Base-by-base conservation (phyloP, 1,140 invertebrate genomes). In the Zaprionus inermis region DNA sequence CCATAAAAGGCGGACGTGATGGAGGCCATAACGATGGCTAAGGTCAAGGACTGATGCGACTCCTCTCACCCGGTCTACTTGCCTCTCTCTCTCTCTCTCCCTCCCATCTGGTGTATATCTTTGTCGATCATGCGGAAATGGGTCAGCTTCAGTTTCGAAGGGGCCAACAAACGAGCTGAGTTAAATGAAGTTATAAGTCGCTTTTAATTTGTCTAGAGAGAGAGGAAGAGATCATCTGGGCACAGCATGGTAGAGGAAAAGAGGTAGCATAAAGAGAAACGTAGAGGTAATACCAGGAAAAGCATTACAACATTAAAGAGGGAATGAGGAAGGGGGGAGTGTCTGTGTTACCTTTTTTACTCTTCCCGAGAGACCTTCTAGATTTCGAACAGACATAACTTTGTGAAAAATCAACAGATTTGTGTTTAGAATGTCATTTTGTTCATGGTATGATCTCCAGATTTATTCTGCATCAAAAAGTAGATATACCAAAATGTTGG, bases 1-100 rank as follows among this genome's bases (percentile, higher is more conserved):
- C 82, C 79, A 82, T 73, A 71, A 68, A 81, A 71, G 41, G n/a
- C 30, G 52, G 38, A 79, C 70, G 60, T 76, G 66, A 72, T 28
- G 65, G 24, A 36, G 52, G 44, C 70, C 59, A 72, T 52, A 58
- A 32, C 69, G 63, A 78, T 67, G 49, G 34, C 55, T 67, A 64
- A 49, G 44, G 44, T 49, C 44, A 49, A 49, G 44, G 44, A 49
- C 44, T 49, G 44, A 49, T 16, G 6, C 38, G 38, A n/a, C 38
- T 41, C 2, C 38, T 16, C 38, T 41, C 38, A 16, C 38, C 30
- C 30, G 1, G 5, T 2, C 3, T 28, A 28, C 24, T n/a, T 28
- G 28, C 28, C 28, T 28, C 30, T 3, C 6, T 7, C 38, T 16
- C n/a, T 9, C n/a, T 0, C 41, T 63, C 41, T 1, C 11, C 5